Evolutionary conservation across 1,140 invertebrate genomes (phyloP), one percentile per base, ranked within the genome.

Genomic region (Plectrocnemia conspersa): DNA sequence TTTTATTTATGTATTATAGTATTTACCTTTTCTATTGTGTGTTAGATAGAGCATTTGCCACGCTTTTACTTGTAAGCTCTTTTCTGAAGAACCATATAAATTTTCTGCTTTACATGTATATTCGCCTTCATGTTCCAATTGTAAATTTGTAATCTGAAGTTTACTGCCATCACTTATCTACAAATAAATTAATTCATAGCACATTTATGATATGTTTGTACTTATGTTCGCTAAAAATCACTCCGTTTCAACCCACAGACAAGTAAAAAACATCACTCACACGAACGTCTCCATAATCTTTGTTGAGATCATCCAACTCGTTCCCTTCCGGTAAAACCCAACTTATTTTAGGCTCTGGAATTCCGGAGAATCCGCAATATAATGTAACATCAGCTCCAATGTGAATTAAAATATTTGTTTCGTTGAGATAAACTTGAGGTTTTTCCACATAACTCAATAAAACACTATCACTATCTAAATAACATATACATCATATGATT

Each of bases 71-170:
- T 3, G 2, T 11, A 21, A 27, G 10, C 2, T 18, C 13, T 5
- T 24, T 46, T 40, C 35, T 16, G 3, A 19, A 6, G n/a, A 35
- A 3, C 52, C 52, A 11, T 35, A 27, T 18, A 24, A 4, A 36
- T 54, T 54, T 13, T 33, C 2, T 10, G 41, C 52, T 23, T 18
- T 18, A 25, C 52, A 54, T 15, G 11, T 45, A 27, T 35, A 54
- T 11, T 11, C 36, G 22, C 52, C 52, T 23, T 45, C 13, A 22
- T 54, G 13, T 36, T 23, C 15, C 2, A 9, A 3, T n/a, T 5
- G 35, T 16, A 35, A 10, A 54, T 45, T 46, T 23, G 22, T 10
- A 46, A 54, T 54, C 9, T 10, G 23, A 7, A 54, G 29, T 11
- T 11, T 2, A 46, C 29, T 47, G 5, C 24, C 41, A 15, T 35